These are phyloP conservation scores for Gallinago undulata DNA, from an alignment of 2,113 vertebrate species.

Conservation along the genomic window DNA sequence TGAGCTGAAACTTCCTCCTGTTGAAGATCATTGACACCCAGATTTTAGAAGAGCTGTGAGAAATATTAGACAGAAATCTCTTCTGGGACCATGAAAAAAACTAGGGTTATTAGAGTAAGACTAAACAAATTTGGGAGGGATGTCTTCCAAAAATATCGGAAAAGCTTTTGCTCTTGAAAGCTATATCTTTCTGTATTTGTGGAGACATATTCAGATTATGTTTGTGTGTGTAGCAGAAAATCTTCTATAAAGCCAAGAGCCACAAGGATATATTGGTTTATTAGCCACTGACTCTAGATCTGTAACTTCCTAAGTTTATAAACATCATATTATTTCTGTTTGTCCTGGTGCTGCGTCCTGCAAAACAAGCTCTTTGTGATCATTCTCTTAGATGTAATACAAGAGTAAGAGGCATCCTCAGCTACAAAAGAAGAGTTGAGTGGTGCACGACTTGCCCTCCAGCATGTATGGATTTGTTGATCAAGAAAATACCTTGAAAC, in stretches of 20 bases:
- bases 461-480: background rate
- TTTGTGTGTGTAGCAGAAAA: background rate
- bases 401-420: background rate
- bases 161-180: background rate
- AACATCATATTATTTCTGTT: background rate
- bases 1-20: background rate
- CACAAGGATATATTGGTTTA: background rate
- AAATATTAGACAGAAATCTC: background rate
- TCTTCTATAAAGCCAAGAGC: background rate
- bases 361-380: background rate
- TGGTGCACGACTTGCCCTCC: background rate
- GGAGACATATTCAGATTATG: background rate
- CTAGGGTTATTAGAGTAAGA: background rate
- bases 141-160: background rate
- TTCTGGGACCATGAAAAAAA: background rate
- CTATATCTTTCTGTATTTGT: background rate
- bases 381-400: background rate
- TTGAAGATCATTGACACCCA: background rate
- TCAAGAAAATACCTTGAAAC: constrained; percentile 1
- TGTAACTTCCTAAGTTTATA: background rate
- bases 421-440: background rate
- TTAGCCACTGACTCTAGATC: background rate
- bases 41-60: background rate
- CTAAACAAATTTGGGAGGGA: background rate
- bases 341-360: background rate